phyloP scores from a whole-genome alignment of 2,113 vertebrate species.

The Clinocottus analis region DNA sequence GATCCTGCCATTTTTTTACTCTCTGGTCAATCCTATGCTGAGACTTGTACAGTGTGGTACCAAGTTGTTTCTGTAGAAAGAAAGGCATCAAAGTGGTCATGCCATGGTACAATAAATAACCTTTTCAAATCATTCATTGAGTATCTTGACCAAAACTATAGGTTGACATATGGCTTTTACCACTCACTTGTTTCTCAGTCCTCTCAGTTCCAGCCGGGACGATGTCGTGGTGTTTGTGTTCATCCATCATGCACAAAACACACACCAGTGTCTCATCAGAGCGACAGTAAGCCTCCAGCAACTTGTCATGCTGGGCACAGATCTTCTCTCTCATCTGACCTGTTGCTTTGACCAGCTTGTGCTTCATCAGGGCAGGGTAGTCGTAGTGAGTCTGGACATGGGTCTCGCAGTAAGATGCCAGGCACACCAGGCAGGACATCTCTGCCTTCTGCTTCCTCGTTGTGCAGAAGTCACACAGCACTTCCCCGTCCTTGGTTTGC shows the following conservation, averaged over 20 bases:
- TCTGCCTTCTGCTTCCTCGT: constrained; percentile 91
- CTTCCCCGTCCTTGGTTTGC: constrained; percentile 66
- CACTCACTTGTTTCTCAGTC: constrained; percentile 83
- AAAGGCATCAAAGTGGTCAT: not conserved
- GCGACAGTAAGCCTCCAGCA: constrained; percentile 85
- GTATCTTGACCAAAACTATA: not conserved
- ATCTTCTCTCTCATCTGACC: constrained; percentile 85
- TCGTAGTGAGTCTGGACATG: constrained; percentile 94
- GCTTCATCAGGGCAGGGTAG: constrained; percentile 93
- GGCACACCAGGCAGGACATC: constrained; percentile 94
- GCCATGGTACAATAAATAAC: not conserved
- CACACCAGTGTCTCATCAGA: constrained; percentile 83
- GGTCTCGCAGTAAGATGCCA: constrained; percentile 94
- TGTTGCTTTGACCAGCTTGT: constrained; percentile 90
- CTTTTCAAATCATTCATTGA: not conserved
- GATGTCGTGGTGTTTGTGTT: constrained; percentile 83
- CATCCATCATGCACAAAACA: constrained; percentile 85
- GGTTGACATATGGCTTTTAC: not conserved
- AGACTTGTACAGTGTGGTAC: constrained; percentile 77
- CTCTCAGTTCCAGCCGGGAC: constrained; percentile 83
- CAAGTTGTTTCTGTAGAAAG: constrained; percentile 78
- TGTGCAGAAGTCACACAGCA: constrained; percentile 92
- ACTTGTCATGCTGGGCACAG: constrained; percentile 84
- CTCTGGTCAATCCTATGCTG: constrained; percentile 82
- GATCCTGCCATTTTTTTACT: constrained; percentile 84